These are phyloP conservation scores for Cerastis leucographa DNA, from an alignment of 2,888 invertebrate species.

Conservation along the genomic window DNA sequence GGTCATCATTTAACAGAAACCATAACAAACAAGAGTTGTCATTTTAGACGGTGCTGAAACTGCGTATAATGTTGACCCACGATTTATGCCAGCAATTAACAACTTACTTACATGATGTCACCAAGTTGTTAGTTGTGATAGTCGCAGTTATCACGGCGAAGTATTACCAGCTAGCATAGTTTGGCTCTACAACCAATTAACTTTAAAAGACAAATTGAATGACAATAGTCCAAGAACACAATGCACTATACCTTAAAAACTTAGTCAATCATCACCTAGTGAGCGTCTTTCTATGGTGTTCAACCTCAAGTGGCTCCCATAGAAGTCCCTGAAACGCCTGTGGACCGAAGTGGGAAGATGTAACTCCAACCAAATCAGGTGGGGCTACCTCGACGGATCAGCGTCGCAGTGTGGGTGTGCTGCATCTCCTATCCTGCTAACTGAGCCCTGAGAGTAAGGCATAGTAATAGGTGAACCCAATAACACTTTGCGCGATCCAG, in stretches of 20 bases:
- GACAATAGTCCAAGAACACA: not conserved
- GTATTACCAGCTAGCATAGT: constrained; percentile 23
- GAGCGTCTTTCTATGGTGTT: too few relatives aligned
- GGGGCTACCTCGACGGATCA: too few relatives aligned
- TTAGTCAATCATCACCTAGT: too few relatives aligned
- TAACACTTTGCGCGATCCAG: too few relatives aligned
- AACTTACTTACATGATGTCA: constrained; percentile 48
- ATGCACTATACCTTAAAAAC: not conserved
- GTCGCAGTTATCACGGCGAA: constrained; percentile 19
- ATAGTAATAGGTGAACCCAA: too few relatives aligned
- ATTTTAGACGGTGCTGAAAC: constrained; percentile 35
- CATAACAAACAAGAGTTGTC: constrained; percentile 28
- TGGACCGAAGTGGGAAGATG: too few relatives aligned
- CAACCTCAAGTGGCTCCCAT: too few relatives aligned
- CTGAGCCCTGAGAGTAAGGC: too few relatives aligned
- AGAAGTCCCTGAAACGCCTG: too few relatives aligned
- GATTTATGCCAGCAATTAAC: constrained; percentile 60
- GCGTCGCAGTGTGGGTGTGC: too few relatives aligned
- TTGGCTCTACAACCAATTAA: constrained; percentile 4
- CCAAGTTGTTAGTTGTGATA: constrained; percentile 43
- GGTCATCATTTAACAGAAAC: constrained; percentile 10
- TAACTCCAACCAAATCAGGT: too few relatives aligned
- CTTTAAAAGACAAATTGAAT: not conserved
- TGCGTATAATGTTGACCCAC: constrained; percentile 26
- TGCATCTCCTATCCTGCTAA: too few relatives aligned